Evolutionary conservation across 2,113 vertebrate genomes (phyloP), one percentile per base, ranked within the genome.

Genomic region (Octodon degus): DNA sequence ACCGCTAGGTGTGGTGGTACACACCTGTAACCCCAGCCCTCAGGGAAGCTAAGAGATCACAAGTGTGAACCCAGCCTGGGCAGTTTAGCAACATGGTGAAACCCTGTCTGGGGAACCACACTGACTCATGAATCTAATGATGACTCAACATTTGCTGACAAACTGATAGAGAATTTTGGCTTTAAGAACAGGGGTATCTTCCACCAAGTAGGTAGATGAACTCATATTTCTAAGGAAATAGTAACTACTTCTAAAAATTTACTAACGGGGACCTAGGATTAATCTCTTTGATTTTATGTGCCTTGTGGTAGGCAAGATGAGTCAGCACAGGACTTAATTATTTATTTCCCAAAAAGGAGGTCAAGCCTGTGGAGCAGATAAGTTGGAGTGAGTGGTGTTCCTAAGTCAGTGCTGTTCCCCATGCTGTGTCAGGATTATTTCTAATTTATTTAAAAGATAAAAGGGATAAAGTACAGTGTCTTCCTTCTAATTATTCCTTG

Each of bases 181-280:
- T 91, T 96, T 84, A 90, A 77, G 82, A 91, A 72, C 32, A 37
- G 70, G 76, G 60, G 60, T 8, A 37, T 76, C 34, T 72, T 92
- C 47, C 72, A 85, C 34, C 70, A 9, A 74, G 58, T 63, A 55
- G 68, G 40, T 16, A 53, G 19, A 72, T 12, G 5, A 9, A 96
- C 50, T 17, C 79, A 85, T 80, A 72, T 85, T 89, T 95, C 43
- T 60, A 70, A 10, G 68, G 43, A 81, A 84, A 88, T 60, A 55
- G 43, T 32, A 87, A 37, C 8, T 55, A 53, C 8, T 90, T 87
- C 76, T 11, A 9, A n/a, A 86, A 92, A 94, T 19, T 32, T 10
- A 76, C 60, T 84, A 89, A 89, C 25, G 72, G 53, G 19, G 47
- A 50, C 63, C 12, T 1, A 13, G n/a, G 27, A 58, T 87, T 89